Base-by-base conservation (phyloP, 1,140 invertebrate genomes). In the Yoshiicerus persimilis region DNA sequence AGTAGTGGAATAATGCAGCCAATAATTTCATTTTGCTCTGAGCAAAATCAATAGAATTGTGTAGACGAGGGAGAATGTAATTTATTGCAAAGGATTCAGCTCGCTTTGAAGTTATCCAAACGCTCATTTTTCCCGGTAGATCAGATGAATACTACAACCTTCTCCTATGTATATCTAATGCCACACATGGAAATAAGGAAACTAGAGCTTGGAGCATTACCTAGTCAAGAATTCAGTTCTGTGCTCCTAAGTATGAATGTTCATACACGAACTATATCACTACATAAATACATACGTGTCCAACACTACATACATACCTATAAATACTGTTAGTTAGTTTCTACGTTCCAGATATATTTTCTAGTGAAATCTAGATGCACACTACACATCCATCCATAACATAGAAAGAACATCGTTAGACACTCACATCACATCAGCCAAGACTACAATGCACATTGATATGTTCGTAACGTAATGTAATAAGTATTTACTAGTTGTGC, bases 21-120 rank as follows among this genome's bases (percentile, higher is more conserved):
- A 88, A 89, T 89, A 89, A 89, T 89, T 89, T 89, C 87, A 89
- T 88, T 89, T 85, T 86, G 89, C 89, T 88, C 39, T 64, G 87
- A 86, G 87, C 89, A 64, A 87, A 89, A 89, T 89, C 89, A 88
- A 89, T 89, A 85, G 77, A 75, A 88, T 62, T 80, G 39, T 80
- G 75, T 87, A 77, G 75, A 77, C 77, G 75, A 80, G 75, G 87
- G 87, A 84, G 87, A 89, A 88, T 88, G 89, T 88, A 89, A 89
- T 89, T 89, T 89, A 89, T 89, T 89, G 87, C 89, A 89, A 86
- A 85, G 88, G 86, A 87, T 89, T 89, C 88, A 89, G 80, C 66
- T 89, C 70, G 75, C 87, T 89, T 88, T 89, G 89, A 89, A 89
- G 89, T 89, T 89, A 89, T 88, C 89, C 87, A 87, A 87, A 86